Evolutionary conservation across 2,888 invertebrate species (phyloP), one percentile per base, ranked within the genome.

Genomic region (Listrodromus nycthemerus): DNA sequence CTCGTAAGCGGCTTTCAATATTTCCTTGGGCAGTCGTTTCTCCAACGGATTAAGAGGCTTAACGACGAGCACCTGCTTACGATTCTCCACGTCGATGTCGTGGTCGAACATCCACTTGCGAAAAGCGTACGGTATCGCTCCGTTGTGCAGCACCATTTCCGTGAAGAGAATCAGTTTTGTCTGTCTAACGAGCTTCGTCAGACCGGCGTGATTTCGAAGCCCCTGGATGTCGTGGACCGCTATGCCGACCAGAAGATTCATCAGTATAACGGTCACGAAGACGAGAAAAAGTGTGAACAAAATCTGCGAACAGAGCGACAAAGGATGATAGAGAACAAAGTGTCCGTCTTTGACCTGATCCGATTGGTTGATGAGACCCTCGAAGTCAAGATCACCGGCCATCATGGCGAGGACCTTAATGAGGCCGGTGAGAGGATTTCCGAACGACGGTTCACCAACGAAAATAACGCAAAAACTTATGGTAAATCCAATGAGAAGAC

Each of bases 111-210:
- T 90, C 89, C 94, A 91, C 48, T 93, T 93, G 2, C 92, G 89
- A 19, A 94, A 91, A 0, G 90, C 88, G 10, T 89, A 90, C 0
- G 94, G 94, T 13, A 94, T 90, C 33, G 91, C 92, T 1, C 93
- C 92, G 80, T 93, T 93, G 78, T 94, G 93, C 13, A 94, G 85
- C 0, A 94, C 93, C 89, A 93, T 92, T 83, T 94, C 94, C 6
- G 94, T 92, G 84, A 94, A 94, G 2, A 94, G 89, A 16, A 94
- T 94, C 66, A 94, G 85, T 74, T 94, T 94, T 0, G 94, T 94
- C 84, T 94, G 94, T 7, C 94, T 91, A 0, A 94, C 94, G 1
- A 94, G 89, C 84, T 94, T 94, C 0, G 94, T 93, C 1, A 94
- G 90, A 0, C 94, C 94, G 0, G 94, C 94, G 21, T 94, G 94